Base-by-base conservation (phyloP, 2,888 invertebrate species). In the Heliconius cydno region DNA sequence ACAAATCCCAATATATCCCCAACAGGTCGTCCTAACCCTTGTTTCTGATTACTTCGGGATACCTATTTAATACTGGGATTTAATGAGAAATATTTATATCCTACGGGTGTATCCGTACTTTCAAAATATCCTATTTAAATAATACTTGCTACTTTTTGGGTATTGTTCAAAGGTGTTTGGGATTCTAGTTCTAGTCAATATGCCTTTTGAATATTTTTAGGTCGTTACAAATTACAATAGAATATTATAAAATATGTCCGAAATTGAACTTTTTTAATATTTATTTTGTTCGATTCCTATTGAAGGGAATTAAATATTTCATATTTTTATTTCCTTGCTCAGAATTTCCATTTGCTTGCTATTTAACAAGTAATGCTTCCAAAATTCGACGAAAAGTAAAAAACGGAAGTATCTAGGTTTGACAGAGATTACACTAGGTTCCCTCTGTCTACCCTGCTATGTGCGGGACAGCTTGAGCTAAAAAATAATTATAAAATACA, bases 51-150 rank as follows among this genome's bases (percentile, higher is more conserved):
- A 79, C 75, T 68, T 30, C 46, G 75, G 41, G 41, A 65, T 79
- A 75, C 46, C 63, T 79, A 63, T 63, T 75, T 79, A 79, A 79
- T 75, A 68, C 68, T 13, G 74, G 68, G 30, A 28, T 68, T 41
- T 79, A 68, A 75, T 79, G 79, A 70, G 74, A 75, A 68, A 79
- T 79, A 79, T 79, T 75, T 79, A 63, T 70, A 60, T 74, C 13
- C 22, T 65, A 25, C 57, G 41, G 63, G 30, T 67, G 67, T 74
- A 73, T 57, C 25, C n/a, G 22, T 60, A 60, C 10, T 60, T 60
- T 60, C 52, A 41, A 52, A 73, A 78, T 74, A 68, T 38, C n/a
- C n/a, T 41, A 60, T 78, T 78, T 78, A 38, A 38, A 63, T 60
- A 28, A 73, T 66, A 52, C 6, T 68, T 66, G 25, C 60, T 74